phyloP scores from a whole-genome alignment of 2,797 vertebrate genomes.

The Manis crassicaudata region DNA sequence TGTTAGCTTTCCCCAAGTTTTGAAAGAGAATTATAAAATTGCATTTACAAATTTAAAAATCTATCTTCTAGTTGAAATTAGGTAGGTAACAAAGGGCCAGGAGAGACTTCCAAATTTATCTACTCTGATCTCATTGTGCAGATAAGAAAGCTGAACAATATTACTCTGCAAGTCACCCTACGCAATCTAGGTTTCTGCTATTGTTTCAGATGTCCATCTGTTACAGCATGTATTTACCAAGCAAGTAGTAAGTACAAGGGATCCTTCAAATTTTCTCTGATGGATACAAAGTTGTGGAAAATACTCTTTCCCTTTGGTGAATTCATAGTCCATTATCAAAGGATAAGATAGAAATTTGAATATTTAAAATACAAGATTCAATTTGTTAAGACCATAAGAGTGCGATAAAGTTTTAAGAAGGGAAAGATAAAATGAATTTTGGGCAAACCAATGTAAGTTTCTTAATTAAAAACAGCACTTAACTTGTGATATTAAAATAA shows the following conservation, averaged over 20 bases:
- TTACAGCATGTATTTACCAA: background rate
- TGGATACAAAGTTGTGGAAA: background rate
- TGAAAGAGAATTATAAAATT: slow-evolving; percentile 41
- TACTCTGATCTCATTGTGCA: background rate
- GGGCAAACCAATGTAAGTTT: background rate
- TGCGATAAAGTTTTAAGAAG: background rate
- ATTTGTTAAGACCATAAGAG: background rate
- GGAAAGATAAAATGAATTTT: slow-evolving; percentile 1
- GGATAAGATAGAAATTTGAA: background rate
- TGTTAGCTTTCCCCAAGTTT: background rate
- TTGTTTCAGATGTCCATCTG: background rate
- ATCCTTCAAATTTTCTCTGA: background rate
- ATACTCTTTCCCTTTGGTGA: background rate
- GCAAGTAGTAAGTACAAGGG: background rate
- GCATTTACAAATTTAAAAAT: background rate
- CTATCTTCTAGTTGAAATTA: slow-evolving; percentile 24
- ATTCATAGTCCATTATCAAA: background rate
- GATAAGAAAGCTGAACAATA: background rate
- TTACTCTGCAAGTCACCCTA: background rate
- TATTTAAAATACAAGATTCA: slow-evolving; percentile 5
- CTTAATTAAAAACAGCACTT: background rate
- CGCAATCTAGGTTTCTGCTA: background rate
- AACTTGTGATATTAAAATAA: background rate
- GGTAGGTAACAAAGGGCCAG: background rate
- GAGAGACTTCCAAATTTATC: background rate